Base-by-base conservation (phyloP, 2,113 vertebrate genomes). In the Chaetodon auriga region DNA sequence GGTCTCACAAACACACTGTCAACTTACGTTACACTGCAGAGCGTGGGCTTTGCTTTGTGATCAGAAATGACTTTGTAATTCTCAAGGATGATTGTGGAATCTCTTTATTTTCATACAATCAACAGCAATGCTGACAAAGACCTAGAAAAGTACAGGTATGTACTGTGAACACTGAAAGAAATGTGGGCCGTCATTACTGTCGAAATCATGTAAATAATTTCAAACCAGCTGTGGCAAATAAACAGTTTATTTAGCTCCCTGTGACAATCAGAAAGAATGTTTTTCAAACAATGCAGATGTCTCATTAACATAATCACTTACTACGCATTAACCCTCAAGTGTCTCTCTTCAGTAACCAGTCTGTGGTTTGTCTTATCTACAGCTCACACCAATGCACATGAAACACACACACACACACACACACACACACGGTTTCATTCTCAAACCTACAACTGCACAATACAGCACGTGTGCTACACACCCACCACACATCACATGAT, bases 301-400 rank as follows among this genome's bases (percentile, higher is more conserved):
- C 51, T 45, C 18, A 21, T 78, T 45, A 65, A 23, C 43, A n/a
- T 55, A 41, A 48, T 23, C 57, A 30, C 60, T 38, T 15, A 61
- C 25, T 58, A 25, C 19, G 30, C 21, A 13, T 54, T 16, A 58
- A 46, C 46, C 10, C 10, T 51, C 23, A 83, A 21, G 18, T 58
- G 62, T 70, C 62, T 82, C 11, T 82, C 19, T 36, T 62, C 19
- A 63, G 16, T 65, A 38, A 57, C 15, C 60, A 75, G 43, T 77
- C 77, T 49, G 35, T 62, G 41, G 35, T 49, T 36, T 14, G 65
- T 48, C 35, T 82, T 86, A 75, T 91, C 85, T 86, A 48, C 25
- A 18, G 14, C 62, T 69, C 68, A 84, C 85, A 80, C 75, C 35
- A 58, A 2, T 48, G 75, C 83, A 75, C 54, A 25, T 36, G 16